Percentiles rank a stretch among this genome's conserved stretches.
Evolutionary conservation across 2,888 invertebrate species (phyloP).

Genomic region (Harpalus rubripes): DNA sequence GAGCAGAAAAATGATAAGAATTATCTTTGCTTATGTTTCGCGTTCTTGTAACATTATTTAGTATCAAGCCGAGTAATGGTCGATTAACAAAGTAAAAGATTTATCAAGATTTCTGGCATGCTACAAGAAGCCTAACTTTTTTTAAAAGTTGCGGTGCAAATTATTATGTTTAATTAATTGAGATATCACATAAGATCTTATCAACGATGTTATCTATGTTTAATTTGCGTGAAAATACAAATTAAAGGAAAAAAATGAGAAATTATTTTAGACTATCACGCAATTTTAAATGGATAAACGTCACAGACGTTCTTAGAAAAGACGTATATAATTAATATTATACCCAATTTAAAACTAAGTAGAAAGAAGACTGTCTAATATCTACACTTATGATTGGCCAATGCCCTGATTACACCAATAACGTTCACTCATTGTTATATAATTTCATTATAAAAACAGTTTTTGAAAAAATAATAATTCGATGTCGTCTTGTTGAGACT

Average conservation of each 20-base stretch:
- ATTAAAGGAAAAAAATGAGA: neutral
- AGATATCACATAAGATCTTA: constrained; percentile 14
- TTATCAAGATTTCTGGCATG: constrained; percentile 33
- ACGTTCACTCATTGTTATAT: no score
- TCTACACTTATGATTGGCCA: no score
- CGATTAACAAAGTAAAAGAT: neutral
- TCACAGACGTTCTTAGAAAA: neutral
- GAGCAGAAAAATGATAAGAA: constrained; percentile 37
- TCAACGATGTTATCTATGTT: neutral
- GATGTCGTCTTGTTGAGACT: no score
- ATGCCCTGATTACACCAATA: no score
- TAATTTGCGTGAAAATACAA: neutral
- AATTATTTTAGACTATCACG: neutral
- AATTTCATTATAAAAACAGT: no score
- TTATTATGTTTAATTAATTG: constrained; percentile 26
- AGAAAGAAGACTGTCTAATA: no score
- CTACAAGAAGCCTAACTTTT: constrained; percentile 17
- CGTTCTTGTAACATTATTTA: constrained; percentile 25
- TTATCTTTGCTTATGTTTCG: constrained; percentile 21
- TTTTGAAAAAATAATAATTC: no score
- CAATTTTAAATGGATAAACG: neutral
- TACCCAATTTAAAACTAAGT: no score
- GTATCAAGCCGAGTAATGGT: neutral
- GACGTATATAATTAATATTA: neutral
- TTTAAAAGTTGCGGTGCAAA: neutral